Base-by-base conservation (phyloP, 2,888 invertebrate species). In the Ormyrus labotus region DNA sequence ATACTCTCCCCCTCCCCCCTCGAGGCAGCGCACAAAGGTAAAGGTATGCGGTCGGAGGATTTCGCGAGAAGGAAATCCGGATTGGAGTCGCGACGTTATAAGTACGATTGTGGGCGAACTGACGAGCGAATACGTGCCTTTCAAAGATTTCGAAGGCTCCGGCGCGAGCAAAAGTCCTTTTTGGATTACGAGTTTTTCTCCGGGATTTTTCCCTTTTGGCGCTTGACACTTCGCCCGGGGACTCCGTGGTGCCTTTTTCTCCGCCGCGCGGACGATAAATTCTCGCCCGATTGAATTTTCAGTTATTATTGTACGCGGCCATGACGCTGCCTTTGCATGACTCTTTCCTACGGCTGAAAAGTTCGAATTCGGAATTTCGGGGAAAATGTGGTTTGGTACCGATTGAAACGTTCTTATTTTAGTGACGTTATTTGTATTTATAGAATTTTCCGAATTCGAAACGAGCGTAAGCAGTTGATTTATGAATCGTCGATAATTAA, bases 71-170 rank as follows among this genome's bases (percentile, higher is more conserved):
- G 69, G 67, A 76, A 80, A 80, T 80, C 75, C 71, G 75, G 70
- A 80, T 80, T 76, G 71, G 60, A 80, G 80, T 75, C 67, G 68
- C 75, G 58, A 79, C 74, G 67, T 80, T 80, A 76, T 75, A 80
- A 80, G 74, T 71, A 75, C 80, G 71, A 80, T 76, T 80, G 75
- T 71, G 74, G 47, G 53, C 58, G 34, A 34, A 34, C 8, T 34
- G 50, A 68, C 70, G 48, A 8, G 19, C 60, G 69, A 70, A 53
- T 74, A 60, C 79, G 69, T 58, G 80, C 55, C 53, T 75, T 67
- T 76, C 80, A 63, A 34, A 71, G 57, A 76, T 60, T 65, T 58
- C 57, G 34, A 5, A 34, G 4, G 10, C 55, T 71, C 48, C 65
- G 2, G 19, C 50, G 70, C 64, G 60, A 73, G 68, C 70, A 70